Base-by-base conservation (phyloP, 2,113 vertebrate species). In the Crotalus helleri region DNA sequence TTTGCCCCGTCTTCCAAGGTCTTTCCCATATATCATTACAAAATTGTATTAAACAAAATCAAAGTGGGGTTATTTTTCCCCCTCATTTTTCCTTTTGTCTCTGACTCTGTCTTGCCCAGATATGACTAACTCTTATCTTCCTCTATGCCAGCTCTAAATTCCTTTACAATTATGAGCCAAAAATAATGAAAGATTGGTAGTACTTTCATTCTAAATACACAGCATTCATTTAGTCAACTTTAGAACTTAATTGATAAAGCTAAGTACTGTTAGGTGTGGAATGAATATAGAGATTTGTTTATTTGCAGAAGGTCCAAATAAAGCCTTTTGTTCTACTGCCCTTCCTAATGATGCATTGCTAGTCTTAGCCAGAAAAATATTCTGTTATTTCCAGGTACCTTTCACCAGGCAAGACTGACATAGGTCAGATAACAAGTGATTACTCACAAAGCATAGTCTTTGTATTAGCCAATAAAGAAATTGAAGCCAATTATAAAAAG, bases 391-490 rank as follows among this genome's bases (percentile, higher is more conserved):
- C n/a, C 87, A 57, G 92, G 23, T 49, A 53, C 29, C 53, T 89
- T 92, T 89, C 61, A 49, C 5, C 89, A n/a, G 87, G 39, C 87
- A 92, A 44, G 64, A 89, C 54, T 55, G 92, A 88, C 53, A 89
- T 29, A 23, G 17, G 39, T 89, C 87, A 92, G 10, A 54, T 85
- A 39, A 85, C 39, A 89, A 89, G 15, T 51, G 92, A 69, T 92
- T 57, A 54, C 11, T 44, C 23, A 44, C 64, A 64, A 92, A 49
- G 26, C 24, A 89, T 19, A 58, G 10, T 53, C 54, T 89, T 54
- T 81, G 61, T 69, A 81, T 55, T 54, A 92, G 81, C 51, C 74
- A 92, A 69, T 85, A 44, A 2, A 55, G 3, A 58, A 53, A 46
- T 0, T n/a, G 24, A 89, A 92, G 64, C 24, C 92, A 92, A 89